A percentile compares a stretch with the other conserved stretches of the same genome.
Evolutionary conservation across 2,113 vertebrate species (phyloP).

Genomic region (Corvus hawaiiensis): DNA sequence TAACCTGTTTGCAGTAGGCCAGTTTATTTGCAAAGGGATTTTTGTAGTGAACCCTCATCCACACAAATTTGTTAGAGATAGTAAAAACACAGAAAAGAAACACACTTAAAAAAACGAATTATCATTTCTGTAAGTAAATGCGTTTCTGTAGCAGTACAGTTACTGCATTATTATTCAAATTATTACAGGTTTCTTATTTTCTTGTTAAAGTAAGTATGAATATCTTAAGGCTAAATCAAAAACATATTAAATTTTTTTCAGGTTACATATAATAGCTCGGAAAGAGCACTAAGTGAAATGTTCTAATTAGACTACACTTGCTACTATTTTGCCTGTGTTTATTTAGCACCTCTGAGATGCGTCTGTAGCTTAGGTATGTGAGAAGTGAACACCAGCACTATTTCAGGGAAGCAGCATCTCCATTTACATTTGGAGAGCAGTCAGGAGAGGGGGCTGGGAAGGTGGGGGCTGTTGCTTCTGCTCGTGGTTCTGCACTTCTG

Average conservation of each 20-base stretch:
- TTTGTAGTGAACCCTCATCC: background rate
- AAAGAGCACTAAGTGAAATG: background rate
- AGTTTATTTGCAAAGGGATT: background rate
- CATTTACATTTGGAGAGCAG: rapidly evolving
- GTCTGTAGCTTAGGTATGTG: background rate
- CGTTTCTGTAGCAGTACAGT: background rate
- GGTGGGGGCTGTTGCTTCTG: background rate
- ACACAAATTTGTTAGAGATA: background rate
- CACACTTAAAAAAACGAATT: background rate
- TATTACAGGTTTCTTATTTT: background rate
- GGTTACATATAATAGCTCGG: background rate
- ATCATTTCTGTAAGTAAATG: background rate
- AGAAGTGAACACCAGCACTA: background rate
- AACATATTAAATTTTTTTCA: background rate
- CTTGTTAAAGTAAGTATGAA: background rate
- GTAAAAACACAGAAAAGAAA: background rate
- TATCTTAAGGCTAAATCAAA: background rate
- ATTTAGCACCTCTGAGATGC: background rate
- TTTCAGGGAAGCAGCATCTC: background rate
- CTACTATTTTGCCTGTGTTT: background rate
- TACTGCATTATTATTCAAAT: background rate
- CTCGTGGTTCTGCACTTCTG: background rate
- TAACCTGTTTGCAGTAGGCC: background rate
- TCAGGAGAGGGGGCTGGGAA: background rate
- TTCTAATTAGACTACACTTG: background rate